Percentiles rank a stretch among this genome's conserved stretches.
Evolutionary conservation across 2,113 vertebrate genomes (phyloP).

Genomic region (Syngnathus scovelli): DNA sequence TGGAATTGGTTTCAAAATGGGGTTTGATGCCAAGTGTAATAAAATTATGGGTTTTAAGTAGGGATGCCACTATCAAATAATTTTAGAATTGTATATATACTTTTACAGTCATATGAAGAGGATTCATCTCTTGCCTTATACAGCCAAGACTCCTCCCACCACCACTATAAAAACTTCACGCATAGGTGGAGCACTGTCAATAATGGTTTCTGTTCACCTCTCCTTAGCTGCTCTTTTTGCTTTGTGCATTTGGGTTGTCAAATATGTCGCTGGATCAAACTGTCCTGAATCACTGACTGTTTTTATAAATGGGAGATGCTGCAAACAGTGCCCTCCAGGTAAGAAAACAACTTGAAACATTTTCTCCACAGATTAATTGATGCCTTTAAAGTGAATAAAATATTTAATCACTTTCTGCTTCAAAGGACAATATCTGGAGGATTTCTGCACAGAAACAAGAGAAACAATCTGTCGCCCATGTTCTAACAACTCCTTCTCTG

Average conservation of each 20-base stretch:
- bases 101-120: too few species aligned
- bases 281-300: slow-evolving; percentile 25
- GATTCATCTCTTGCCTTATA: too few species aligned
- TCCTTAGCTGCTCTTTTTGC: slow-evolving; percentile 1
- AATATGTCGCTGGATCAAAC: not conserved
- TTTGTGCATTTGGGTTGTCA: slow-evolving; percentile 17
- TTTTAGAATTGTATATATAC: too few species aligned
- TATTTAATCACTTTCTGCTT: not conserved
- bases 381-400: not conserved
- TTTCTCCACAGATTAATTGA: not conserved
- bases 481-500: not conserved
- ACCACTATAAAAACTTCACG: slow-evolving; percentile 31
- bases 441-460: slow-evolving; percentile 1
- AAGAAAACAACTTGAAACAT: slow-evolving; percentile 20
- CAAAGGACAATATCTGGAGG: slow-evolving; percentile 32
- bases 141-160: slow-evolving; percentile 9
- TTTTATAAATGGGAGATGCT: slow-evolving; percentile 19
- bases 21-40: too few species aligned
- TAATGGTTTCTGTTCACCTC: slow-evolving; percentile 28
- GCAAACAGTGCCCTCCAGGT: slow-evolving; percentile 61
- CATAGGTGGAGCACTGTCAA: slow-evolving; percentile 10
- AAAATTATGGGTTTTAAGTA: too few species aligned
- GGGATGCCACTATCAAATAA: too few species aligned
- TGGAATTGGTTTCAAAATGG: not conserved
- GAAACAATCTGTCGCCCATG: slow-evolving; percentile 40